A percentile compares a stretch with the other conserved stretches of the same genome.
Conservation (phyloP, 2,888 invertebrate genomes). For the Crepidodera aurea region DNA sequence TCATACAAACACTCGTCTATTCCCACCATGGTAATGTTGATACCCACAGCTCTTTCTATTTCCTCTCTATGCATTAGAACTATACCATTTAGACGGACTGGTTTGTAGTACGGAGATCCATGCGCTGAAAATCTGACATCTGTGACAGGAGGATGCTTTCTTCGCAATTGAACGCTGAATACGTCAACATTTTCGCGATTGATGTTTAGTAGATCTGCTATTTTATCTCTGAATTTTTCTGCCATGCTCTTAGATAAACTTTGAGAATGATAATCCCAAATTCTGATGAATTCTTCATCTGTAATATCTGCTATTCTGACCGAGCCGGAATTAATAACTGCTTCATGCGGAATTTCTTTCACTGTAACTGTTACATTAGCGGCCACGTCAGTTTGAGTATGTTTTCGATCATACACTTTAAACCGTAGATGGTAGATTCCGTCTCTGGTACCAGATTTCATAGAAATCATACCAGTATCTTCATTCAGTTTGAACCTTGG, state of each 20-base stretch:
- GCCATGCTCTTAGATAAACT: constrained; percentile 86
- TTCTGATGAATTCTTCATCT: constrained; percentile 94
- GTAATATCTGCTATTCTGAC: constrained; percentile 92
- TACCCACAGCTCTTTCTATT: constrained; percentile 93
- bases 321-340: constrained; percentile 94
- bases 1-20: constrained; percentile 96
- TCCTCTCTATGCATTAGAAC: constrained; percentile 92
- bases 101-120: constrained; percentile 94
- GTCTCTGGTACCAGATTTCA: constrained; percentile 91
- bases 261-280: constrained; percentile 87
- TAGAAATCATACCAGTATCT: constrained; percentile 94
- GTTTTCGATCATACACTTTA: constrained; percentile 91
- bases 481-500: constrained; percentile 85
- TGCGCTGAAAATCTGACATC: constrained; percentile 95
- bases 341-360: constrained; percentile 93
- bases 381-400: constrained; percentile 92
- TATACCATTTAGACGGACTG: constrained; percentile 92
- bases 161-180: constrained; percentile 91
- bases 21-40: constrained; percentile 97
- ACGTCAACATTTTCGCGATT: constrained; percentile 92
- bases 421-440: constrained; percentile 84
- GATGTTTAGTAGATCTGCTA: constrained; percentile 85
- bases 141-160: constrained; percentile 86
- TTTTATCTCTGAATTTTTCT: constrained; percentile 87
- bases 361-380: constrained; percentile 97